Conservation (phyloP, 2,888 invertebrate genomes). For the Rugalucina vietnamica region DNA sequence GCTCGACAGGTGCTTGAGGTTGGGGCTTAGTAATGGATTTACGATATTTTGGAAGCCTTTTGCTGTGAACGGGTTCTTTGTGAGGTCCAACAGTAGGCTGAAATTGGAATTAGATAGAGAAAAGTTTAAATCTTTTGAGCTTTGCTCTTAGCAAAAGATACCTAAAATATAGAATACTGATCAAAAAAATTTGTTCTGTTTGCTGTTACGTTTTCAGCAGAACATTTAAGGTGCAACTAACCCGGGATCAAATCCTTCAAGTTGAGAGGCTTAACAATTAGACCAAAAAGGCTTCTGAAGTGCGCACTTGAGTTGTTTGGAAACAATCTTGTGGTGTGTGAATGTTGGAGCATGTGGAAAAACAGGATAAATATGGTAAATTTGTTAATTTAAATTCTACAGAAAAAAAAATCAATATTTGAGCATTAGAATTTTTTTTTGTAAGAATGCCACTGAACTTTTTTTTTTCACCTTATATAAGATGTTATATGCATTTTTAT, state of each 20-base stretch:
- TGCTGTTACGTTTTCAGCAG: background rate
- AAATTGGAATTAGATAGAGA: conserved; percentile 13
- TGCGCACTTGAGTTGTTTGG: too few species aligned
- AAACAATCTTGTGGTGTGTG: too few species aligned
- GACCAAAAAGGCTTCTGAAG: too few species aligned
- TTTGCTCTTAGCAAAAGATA: background rate
- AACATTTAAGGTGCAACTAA: background rate
- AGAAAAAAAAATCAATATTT: too few species aligned
- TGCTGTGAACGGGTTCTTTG: conserved; percentile 44
- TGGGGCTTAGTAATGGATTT: background rate
- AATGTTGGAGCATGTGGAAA: too few species aligned
- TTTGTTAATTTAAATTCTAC: too few species aligned
- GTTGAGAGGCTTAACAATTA: too few species aligned
- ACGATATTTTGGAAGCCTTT: conserved; percentile 35
- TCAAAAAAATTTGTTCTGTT: background rate
- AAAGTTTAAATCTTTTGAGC: background rate
- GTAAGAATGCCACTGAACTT: too few species aligned
- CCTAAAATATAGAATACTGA: background rate
- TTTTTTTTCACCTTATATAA: too few species aligned
- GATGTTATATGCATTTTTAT: too few species aligned
- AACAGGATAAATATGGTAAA: too few species aligned
- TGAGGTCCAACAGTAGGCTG: conserved; percentile 54
- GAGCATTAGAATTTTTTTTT: too few species aligned
- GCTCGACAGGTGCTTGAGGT: background rate
- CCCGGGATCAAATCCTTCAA: background rate